Base-by-base conservation (phyloP, 2,888 invertebrate species). In the Morpho helenor region DNA sequence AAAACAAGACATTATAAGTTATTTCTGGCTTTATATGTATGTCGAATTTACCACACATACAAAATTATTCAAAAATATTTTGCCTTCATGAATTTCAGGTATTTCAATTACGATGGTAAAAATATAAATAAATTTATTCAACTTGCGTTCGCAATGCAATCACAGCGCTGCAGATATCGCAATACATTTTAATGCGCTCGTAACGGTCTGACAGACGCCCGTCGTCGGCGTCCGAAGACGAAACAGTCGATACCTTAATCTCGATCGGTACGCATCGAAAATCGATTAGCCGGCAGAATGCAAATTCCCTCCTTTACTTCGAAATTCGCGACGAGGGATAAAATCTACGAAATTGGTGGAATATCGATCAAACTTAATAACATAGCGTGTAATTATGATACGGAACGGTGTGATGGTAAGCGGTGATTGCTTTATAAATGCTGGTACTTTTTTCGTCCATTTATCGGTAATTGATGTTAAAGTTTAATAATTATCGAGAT, bases 201-300 rank as follows among this genome's bases (percentile, higher is more conserved):
- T 39, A 43, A 49, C 56, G 62, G 60, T 60, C 59, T 62, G 56
- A 57, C 43, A 41, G 23, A 39, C 43, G 43, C 39, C 54, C 31
- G 44, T 55, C 46, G 1, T 16, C 16, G 50, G 23, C 40, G 51
- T 50, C 45, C 49, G 51, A 60, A 51, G 49, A 54, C 65, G 53
- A 61, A 62, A 62, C 60, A 62, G 58, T 56, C 63, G 61, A 66
- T 60, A 62, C 57, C 63, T 66, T 68, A 68, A 68, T 70, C 68
- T 66, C 66, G 65, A 68, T 64, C 46, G 61, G 61, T 56, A 60
- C 67, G 62, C 60, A 68, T 66, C 64, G 64, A 66, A 61, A 68
- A 66, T 68, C 69, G 69, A 70, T 70, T 70, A 68, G 65, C 65
- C 61, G 59, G 57, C 59, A 58, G 65, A 65, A 67, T 66, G 66